These are phyloP conservation scores for Trichonephila clavipes DNA, from an alignment of 1,140 invertebrate genomes.

Conservation along the genomic window DNA sequence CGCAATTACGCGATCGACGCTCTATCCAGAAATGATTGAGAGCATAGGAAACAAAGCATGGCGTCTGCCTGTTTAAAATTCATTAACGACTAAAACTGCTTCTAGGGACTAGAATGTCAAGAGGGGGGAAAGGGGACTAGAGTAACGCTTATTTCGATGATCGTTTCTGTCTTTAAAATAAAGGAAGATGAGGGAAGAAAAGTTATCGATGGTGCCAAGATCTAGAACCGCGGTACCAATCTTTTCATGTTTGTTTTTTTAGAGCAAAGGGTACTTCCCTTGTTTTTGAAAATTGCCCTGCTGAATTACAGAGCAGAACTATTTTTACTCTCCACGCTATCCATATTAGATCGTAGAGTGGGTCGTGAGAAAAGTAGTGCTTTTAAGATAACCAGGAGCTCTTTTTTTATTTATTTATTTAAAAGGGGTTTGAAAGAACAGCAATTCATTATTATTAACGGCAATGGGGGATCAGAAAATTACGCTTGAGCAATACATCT, in stretches of 20 bases:
- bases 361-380: background rate
- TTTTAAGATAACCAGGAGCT: background rate
- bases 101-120: background rate
- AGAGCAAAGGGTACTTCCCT: background rate
- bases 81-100: constrained; percentile 26
- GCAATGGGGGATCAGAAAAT: background rate
- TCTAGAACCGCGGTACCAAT: background rate
- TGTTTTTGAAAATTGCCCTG: background rate
- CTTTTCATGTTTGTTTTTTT: background rate
- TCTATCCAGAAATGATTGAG: constrained; percentile 26
- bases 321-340: background rate
- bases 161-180: constrained; percentile 21
- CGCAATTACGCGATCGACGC: constrained; percentile 30
- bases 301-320: background rate
- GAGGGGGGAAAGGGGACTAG: background rate
- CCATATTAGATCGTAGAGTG: background rate
- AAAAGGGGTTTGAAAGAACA: background rate
- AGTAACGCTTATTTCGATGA: constrained; percentile 31
- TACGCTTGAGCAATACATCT: background rate
- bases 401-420: background rate
- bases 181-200: background rate
- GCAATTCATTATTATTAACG: background rate
- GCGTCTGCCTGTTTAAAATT: constrained; percentile 49
- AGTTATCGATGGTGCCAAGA: background rate
- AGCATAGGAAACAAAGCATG: constrained; percentile 43